Evolutionary conservation across 2,113 vertebrate species (phyloP).

Genomic region (Macquaria ambigua): DNA sequence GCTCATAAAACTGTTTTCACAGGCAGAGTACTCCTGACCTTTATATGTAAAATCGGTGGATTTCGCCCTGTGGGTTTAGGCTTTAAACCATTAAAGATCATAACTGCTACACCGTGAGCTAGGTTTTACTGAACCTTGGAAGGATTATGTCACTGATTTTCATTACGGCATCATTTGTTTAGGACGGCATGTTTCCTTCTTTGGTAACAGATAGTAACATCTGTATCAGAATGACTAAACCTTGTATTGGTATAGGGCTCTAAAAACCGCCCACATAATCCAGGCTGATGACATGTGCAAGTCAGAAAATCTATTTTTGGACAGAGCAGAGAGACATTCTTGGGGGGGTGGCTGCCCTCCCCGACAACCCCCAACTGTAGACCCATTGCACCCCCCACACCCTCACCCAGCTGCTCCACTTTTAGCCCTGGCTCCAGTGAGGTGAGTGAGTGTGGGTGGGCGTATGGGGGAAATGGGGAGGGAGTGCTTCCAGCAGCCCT

Average conservation of each 20-base stretch:
- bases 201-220: slow-evolving; percentile 28
- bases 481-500: slow-evolving; percentile 17
- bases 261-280: slow-evolving; percentile 25
- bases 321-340: slow-evolving; percentile 34
- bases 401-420: slow-evolving; percentile 54
- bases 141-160: neutral
- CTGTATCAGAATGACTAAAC: slow-evolving; percentile 22
- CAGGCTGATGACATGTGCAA: slow-evolving; percentile 28
- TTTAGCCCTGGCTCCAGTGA: slow-evolving; percentile 70
- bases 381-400: slow-evolving; percentile 18
- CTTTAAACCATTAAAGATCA: neutral
- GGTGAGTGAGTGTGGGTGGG: slow-evolving; percentile 29
- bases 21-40: neutral
- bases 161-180: neutral
- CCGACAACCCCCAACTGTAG: slow-evolving; percentile 6
- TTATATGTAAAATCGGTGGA: no score
- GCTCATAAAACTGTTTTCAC: no score
- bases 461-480: neutral
- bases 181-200: neutral
- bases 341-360: neutral
- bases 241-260: neutral
- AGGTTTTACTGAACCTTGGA: neutral
- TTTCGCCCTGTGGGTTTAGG: neutral
- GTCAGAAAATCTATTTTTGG: slow-evolving; percentile 64
- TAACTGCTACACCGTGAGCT: neutral